Base-by-base conservation (phyloP, 2,797 vertebrate genomes). In the Xerus rutilus region DNA sequence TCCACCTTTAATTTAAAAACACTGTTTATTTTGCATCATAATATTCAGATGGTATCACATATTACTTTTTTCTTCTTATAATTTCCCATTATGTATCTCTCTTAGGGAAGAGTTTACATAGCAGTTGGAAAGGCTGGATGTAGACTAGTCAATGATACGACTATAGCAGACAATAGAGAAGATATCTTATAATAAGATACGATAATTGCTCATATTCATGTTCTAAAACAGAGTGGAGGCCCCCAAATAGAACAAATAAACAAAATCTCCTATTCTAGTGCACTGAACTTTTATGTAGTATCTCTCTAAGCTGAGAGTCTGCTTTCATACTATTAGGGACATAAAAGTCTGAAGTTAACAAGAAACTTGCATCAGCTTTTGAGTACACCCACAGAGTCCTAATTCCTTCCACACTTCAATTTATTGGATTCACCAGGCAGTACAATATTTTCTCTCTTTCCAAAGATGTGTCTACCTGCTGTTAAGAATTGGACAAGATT, bases 401-500 rank as follows among this genome's bases (percentile, higher is more conserved):
- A 77, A 89, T 89, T 81, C 73, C 91, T 93, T 49, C 47, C 47
- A 39, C 12, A 85, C 39, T 92, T 79, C 92, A 88, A 9, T 96
- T 96, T 96, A 86, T 67, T 74, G 67, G 49, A 96, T 64, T 67
- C 89, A 77, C 28, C 67, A 9, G 15, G 23, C 23, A 76, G n/a
- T 88, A 7, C 20, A 69, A 49, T 95, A 93, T 94, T 95, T 97
- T 92, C 47, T 97, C 20, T 95, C 65, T 62, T 85, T 95, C 82
- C n/a, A 78, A 83, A 90, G 74, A 84, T 62, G 86, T 89, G 52
- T 89, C 85, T 90, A 70, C 91, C 65, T 79, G 74, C 72, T 93
- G 73, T 96, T 97, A 92, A 96, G 92, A 98, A 95, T 15, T 95
- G 95, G 67, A 85, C 83, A 90, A 86, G 49, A 97, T 96, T 97